phyloP scores from a whole-genome alignment of 2,888 invertebrate species.

The Eupithecia inturbata region DNA sequence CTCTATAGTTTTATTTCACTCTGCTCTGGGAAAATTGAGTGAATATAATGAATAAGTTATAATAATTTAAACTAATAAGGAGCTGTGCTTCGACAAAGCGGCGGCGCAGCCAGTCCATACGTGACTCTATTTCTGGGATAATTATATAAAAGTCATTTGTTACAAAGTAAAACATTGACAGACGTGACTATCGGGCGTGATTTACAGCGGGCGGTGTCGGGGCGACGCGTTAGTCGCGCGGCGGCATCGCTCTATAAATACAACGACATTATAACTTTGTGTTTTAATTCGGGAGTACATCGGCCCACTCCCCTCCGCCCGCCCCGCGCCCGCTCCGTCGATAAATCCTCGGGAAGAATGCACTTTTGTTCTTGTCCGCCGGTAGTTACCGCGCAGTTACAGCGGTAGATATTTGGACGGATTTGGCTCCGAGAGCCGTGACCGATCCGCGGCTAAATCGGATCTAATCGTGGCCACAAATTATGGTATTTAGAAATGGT shows the following conservation, averaged over 20 bases:
- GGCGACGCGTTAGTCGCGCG: slow-evolving; percentile 53
- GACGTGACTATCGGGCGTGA: slow-evolving; percentile 48
- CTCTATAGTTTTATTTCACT: background rate
- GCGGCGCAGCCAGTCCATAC: slow-evolving; percentile 8
- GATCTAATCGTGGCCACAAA: slow-evolving; percentile 24
- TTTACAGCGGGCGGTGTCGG: slow-evolving; percentile 47
- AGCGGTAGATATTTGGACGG: slow-evolving; percentile 9
- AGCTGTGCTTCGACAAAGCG: background rate
- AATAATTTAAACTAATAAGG: background rate
- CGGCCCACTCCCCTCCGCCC: slow-evolving; percentile 47
- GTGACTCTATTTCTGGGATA: slow-evolving; percentile 39
- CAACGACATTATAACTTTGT: slow-evolving; percentile 72
- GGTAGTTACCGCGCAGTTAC: slow-evolving; percentile 5
- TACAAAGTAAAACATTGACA: slow-evolving; percentile 42
- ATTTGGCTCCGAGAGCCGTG: slow-evolving; percentile 16
- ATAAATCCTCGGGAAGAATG: slow-evolving; percentile 68
- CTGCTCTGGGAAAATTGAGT: background rate
- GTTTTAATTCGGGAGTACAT: slow-evolving; percentile 59
- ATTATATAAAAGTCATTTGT: slow-evolving; percentile 46
- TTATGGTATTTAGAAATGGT: background rate
- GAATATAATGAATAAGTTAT: background rate
- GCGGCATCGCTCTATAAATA: slow-evolving; percentile 61
- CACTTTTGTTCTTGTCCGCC: slow-evolving; percentile 33
- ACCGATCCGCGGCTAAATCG: background rate
- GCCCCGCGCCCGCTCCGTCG: slow-evolving; percentile 37